Conservation (phyloP, 2,797 vertebrate genomes). For the Chelon labrosus region DNA sequence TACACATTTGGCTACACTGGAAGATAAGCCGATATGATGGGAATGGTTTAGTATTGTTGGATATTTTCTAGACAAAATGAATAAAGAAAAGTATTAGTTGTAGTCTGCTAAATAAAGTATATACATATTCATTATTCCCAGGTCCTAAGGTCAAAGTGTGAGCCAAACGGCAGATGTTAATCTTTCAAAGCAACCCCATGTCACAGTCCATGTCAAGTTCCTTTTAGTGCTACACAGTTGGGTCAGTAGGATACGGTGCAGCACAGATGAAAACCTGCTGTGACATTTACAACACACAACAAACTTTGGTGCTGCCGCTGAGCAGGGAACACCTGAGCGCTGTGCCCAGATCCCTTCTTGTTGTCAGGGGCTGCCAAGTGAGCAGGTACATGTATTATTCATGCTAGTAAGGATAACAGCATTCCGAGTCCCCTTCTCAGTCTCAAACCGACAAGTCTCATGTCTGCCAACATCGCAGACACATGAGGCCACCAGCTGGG, state of each 20-base stretch:
- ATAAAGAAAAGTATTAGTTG: too few relatives aligned
- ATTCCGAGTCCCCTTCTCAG: slow-evolving; percentile 35
- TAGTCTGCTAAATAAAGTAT: too few relatives aligned
- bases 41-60: too few relatives aligned
- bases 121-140: too few relatives aligned
- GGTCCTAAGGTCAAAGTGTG: background rate
- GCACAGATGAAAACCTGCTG: slow-evolving; percentile 29
- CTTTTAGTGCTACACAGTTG: slow-evolving; percentile 15
- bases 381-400: slow-evolving; percentile 62
- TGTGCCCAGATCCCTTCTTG: slow-evolving; percentile 37
- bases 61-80: too few relatives aligned
- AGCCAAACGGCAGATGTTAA: background rate
- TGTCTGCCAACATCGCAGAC: slow-evolving; percentile 43
- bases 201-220: slow-evolving; percentile 9
- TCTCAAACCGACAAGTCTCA: slow-evolving; percentile 33
- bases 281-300: slow-evolving; percentile 38
- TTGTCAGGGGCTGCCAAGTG: slow-evolving; percentile 55
- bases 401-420: slow-evolving; percentile 41
- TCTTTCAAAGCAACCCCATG: background rate
- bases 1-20: too few relatives aligned
- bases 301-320: slow-evolving; percentile 15
- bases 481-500: slow-evolving; percentile 12
- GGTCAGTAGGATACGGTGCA: slow-evolving; percentile 13
- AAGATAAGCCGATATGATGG: too few relatives aligned
- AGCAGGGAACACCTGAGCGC: slow-evolving; percentile 35